phyloP scores from a whole-genome alignment of 2,797 vertebrate species.

The Coracias cyanogaster region DNA sequence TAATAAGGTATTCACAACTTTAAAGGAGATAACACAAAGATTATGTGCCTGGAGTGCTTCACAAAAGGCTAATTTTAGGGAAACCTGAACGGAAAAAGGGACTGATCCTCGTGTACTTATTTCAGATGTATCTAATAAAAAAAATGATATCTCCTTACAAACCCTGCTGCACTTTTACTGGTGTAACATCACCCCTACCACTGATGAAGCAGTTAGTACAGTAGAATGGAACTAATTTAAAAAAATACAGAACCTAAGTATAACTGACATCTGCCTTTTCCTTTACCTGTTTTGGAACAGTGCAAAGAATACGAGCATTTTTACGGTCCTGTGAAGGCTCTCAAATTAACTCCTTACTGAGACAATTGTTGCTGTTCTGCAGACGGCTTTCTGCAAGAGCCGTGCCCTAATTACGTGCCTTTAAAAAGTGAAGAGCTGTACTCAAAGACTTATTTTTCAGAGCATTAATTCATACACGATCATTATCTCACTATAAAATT shows the following conservation, averaged over 20 bases:
- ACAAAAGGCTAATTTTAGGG: background rate
- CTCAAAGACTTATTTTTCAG: conserved; percentile 7
- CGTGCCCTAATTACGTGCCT: rapidly evolving
- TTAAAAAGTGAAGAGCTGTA: background rate
- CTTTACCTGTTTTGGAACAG: background rate
- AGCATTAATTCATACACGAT: background rate
- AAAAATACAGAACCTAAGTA: background rate
- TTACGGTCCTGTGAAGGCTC: background rate
- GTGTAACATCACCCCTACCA: background rate
- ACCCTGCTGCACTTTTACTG: background rate
- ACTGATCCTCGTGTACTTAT: background rate
- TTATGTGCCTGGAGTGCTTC: background rate
- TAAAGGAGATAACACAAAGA: background rate
- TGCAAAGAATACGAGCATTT: background rate
- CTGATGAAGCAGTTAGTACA: background rate
- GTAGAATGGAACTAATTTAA: background rate
- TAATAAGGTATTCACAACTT: background rate
- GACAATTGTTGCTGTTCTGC: background rate
- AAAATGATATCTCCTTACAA: background rate
- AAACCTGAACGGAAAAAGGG: background rate
- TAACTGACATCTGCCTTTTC: background rate
- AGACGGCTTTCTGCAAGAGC: background rate
- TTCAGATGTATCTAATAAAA: background rate
- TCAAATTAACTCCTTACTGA: background rate
- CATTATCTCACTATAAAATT: conserved; percentile 11